Base-by-base conservation (phyloP, 2,888 invertebrate genomes). In the Hypomecis punctinalis region DNA sequence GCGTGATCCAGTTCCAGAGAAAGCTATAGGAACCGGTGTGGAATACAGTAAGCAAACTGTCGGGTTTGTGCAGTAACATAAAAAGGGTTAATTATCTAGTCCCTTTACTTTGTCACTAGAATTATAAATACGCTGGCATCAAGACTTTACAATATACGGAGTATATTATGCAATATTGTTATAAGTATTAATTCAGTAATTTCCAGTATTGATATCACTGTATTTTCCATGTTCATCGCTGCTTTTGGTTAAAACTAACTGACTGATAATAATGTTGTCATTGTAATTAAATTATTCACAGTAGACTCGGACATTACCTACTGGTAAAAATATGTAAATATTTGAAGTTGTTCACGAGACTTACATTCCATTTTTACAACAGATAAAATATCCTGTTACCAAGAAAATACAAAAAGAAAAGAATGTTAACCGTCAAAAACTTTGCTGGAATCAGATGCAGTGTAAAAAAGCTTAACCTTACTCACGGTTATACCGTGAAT, bases 1-100 rank as follows among this genome's bases (percentile, higher is more conserved):
- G 79, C 81, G 72, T 76, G 83, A 74, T 84, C 84, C 83, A 83
- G 84, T 85, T 89, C 75, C 82, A 81, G 87, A 84, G 89, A 90
- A 88, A 90, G 88, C 81, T 76, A 70, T 63, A 73, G 76, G 75
- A 77, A 76, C 75, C 72, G 71, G 75, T 73, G 72, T 72, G 67
- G 70, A 75, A 70, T 71, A 66, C 76, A 68, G 73, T 66, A 71
- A 48, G 47, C 65, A n/a, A n/a, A n/a, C 67, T 55, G 23, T 13
- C 45, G 51, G 43, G 48, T 58, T 57, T 52, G 3, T 52, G 45
- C 10, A 46, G 23, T 23, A 23, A 23, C 23, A 23, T 23, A 33
- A 56, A 10, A 56, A 10, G 47, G 33, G 23, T 47, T 46, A 23
- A 8, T 23, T 23, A 7, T 13, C 8, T 33, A 23, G 9, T 33